Percentiles rank a stretch among this genome's conserved stretches.
Conservation (phyloP, 1,140 invertebrate genomes). For the Tetragnatha versicolor region DNA sequence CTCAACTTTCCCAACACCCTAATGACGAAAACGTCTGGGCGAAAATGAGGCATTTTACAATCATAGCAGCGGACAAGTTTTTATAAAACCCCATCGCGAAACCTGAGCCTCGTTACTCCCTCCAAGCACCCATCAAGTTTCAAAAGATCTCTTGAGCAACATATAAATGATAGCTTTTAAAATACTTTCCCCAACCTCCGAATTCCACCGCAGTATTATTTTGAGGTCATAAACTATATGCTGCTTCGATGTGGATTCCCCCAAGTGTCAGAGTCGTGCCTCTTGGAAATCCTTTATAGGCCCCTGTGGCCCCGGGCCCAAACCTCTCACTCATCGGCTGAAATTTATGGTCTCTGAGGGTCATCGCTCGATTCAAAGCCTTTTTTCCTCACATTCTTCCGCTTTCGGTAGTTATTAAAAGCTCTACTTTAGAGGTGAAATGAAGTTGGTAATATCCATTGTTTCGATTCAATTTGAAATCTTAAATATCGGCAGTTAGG, state of each 20-base stretch:
- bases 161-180: conserved; percentile 28
- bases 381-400: too few species aligned
- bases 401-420: too few species aligned
- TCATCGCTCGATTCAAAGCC: conserved; percentile 8
- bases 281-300: neutral
- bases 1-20: too few species aligned
- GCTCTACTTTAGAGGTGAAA: too few species aligned
- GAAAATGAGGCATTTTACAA: too few species aligned
- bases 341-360: conserved; percentile 3
- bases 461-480: too few species aligned
- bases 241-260: neutral
- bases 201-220: conserved; percentile 29
- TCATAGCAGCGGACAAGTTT: too few species aligned
- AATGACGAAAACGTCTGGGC: too few species aligned
- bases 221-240: conserved; percentile 17
- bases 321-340: neutral
- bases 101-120: too few species aligned
- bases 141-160: conserved; percentile 12
- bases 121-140: neutral
- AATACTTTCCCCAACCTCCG: neutral
- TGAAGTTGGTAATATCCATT: too few species aligned
- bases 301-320: conserved; percentile 1
- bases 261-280: neutral
- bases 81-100: too few species aligned
- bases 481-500: too few species aligned